Evolutionary conservation across 2,888 invertebrate genomes (phyloP), one percentile per base, ranked within the genome.

Genomic region (Phengaris arion): DNA sequence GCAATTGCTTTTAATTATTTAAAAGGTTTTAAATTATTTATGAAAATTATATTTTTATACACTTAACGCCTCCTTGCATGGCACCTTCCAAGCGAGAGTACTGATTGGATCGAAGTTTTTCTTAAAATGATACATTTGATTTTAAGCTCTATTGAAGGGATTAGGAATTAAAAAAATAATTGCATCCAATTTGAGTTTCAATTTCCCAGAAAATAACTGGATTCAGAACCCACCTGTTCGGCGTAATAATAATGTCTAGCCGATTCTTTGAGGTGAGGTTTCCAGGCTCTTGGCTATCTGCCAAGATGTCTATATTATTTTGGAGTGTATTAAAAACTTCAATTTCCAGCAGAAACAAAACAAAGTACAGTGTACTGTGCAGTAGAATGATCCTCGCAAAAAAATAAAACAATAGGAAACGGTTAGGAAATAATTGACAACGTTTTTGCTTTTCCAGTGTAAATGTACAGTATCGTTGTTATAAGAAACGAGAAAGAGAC

Each of bases 181-280:
- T 59, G 4, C 35, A 64, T 64, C 64, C 35, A 64, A 64, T 64
- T 45, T 35, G 12, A 22, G 35, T 64, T 64, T 64, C 13, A 64
- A 64, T 64, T 45, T 64, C 22, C 64, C 6, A 64, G 45, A 35
- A 64, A 64, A 45, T 64, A 64, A 45, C 64, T 64, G 64, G 35
- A 64, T 64, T 64, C 35, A 35, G 12, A 10, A 22, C 35, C 64
- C 13, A 64, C 64, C 10, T 35, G 64, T 64, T 64, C 13, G 12
- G 64, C 35, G 35, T 64, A 64, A 64, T 64, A 64, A 64, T 64
- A 45, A 64, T 64, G 64, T 64, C 64, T 64, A 35, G 64, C 64
- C 64, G 13, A 64, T 64, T 64, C 35, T 64, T 64, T 45, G 64
- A 64, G 64, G 22, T 64, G 15, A 22, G 10, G 64, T 64, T 52